A percentile compares a stretch with the other conserved stretches of the same genome.
phyloP scores from a whole-genome alignment of 2,113 vertebrate species.

The Callithrix jacchus region DNA sequence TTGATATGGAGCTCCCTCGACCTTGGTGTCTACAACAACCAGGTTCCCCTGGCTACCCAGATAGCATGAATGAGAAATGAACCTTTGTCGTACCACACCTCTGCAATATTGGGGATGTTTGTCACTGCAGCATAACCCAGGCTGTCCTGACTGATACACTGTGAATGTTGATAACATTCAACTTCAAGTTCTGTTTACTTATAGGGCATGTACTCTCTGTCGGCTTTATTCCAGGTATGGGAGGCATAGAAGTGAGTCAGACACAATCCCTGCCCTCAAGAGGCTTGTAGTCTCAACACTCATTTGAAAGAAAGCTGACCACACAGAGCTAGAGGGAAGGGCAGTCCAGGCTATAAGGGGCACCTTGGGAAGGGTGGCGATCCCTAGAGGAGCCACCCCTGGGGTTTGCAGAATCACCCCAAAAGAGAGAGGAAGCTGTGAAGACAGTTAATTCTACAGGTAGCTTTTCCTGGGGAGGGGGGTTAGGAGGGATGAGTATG shows the following conservation, averaged over 20 bases:
- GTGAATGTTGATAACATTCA: background rate
- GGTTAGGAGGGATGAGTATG: background rate
- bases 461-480: background rate
- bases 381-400: background rate
- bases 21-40: background rate
- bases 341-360: background rate
- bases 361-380: background rate
- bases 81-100: background rate
- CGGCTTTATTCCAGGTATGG: background rate
- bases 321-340: background rate
- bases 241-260: background rate
- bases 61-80: background rate
- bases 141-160: background rate
- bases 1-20: background rate
- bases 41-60: background rate
- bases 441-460: background rate
- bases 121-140: background rate
- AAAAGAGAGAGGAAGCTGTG: background rate
- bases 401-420: background rate
- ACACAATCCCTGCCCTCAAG: background rate
- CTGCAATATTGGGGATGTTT: background rate
- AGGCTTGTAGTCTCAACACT: background rate
- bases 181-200: background rate
- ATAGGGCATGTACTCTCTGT: background rate
- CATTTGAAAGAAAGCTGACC: background rate